These are phyloP conservation scores for Furcifer pardalis DNA, from an alignment of 2,797 vertebrate genomes.

Conservation along the genomic window DNA sequence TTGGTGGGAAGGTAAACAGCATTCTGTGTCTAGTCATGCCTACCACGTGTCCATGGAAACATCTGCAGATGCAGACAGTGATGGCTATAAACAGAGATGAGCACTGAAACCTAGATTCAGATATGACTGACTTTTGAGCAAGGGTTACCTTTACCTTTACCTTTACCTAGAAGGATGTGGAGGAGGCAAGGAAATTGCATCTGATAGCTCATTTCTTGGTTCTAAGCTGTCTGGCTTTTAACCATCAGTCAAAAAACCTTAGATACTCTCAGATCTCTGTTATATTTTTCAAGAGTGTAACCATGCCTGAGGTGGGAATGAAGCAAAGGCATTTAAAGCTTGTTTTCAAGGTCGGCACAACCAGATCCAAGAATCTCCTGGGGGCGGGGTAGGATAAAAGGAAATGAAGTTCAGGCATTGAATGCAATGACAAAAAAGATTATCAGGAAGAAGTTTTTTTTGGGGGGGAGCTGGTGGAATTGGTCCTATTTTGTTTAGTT, in stretches of 20 bases:
- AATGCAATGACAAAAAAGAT: no score
- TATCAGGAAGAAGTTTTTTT: background rate
- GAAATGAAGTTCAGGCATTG: background rate
- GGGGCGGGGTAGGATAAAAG: background rate
- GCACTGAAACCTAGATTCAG: no score
- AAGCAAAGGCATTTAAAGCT: slow-evolving; percentile 53
- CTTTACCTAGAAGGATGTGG: background rate
- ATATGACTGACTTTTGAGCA: no score
- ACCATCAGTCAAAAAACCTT: slow-evolving; percentile 50
- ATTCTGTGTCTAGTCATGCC: no score
- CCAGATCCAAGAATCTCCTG: background rate
- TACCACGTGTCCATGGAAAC: no score
- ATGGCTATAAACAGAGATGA: no score
- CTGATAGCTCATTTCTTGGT: slow-evolving; percentile 23
- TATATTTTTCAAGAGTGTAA: slow-evolving; percentile 45
- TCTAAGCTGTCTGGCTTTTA: slow-evolving; percentile 59
- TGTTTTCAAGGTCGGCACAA: slow-evolving; percentile 46
- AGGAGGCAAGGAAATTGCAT: background rate
- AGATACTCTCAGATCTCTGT: slow-evolving; percentile 37
- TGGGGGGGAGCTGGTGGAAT: no score
- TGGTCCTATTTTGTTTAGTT: no score
- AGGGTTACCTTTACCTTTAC: no score
- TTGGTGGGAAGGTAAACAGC: no score
- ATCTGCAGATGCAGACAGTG: no score
- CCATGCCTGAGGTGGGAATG: slow-evolving; percentile 36